Percentiles rank a stretch among this genome's conserved stretches.
Evolutionary conservation across 2,888 invertebrate genomes (phyloP).

Genomic region (Polia nebulosa): DNA sequence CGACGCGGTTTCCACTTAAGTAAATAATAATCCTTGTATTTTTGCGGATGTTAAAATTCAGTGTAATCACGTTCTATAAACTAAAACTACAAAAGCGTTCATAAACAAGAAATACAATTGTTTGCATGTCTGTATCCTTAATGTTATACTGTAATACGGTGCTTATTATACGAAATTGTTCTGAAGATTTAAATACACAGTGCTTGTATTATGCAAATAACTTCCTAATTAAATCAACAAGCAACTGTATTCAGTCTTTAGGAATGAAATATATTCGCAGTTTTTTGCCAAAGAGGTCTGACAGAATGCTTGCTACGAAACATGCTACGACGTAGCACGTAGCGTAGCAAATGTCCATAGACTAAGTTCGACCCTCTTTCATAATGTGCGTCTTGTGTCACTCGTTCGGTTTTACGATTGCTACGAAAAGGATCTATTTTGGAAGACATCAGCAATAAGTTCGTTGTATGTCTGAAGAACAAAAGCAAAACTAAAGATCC

Average conservation of each 20-base stretch:
- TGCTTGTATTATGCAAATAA: conserved; percentile 23
- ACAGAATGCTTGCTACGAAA: background rate
- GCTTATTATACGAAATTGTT: conserved; percentile 28
- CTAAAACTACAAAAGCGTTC: conserved; percentile 8
- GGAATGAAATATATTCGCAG: conserved; percentile 1
- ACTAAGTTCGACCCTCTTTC: background rate
- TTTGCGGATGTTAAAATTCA: conserved; percentile 5
- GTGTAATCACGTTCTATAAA: background rate
- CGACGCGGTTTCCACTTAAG: background rate
- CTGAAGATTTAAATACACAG: conserved; percentile 17
- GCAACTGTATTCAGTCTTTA: background rate
- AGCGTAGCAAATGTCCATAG: background rate
- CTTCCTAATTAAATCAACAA: conserved; percentile 21
- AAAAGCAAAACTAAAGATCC: background rate
- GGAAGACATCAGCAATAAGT: background rate
- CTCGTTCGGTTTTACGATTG: background rate
- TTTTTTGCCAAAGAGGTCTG: background rate
- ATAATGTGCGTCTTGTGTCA: conserved; percentile 1
- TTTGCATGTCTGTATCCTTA: conserved; percentile 7
- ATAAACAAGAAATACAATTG: conserved; percentile 23
- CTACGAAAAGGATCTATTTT: background rate
- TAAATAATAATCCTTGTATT: background rate
- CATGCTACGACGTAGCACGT: conserved; percentile 18
- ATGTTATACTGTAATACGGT: conserved; percentile 31
- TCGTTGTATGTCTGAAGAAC: background rate